phyloP scores from a whole-genome alignment of 2,113 vertebrate genomes.

The Ptilorrhoa leucosticta region DNA sequence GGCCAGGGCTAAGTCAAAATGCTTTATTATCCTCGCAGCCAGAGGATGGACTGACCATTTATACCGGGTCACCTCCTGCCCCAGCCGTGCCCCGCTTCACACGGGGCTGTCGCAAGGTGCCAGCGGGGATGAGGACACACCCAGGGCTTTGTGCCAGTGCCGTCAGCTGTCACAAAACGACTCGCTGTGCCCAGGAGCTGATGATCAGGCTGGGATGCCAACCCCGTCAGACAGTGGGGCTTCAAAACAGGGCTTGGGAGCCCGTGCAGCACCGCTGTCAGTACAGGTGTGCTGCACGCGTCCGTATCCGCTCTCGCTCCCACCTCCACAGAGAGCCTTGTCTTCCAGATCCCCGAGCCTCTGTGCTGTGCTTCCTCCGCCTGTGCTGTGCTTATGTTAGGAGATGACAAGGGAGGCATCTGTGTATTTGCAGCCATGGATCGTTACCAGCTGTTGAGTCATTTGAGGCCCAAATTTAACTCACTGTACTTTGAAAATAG shows the following conservation, averaged over 20 bases:
- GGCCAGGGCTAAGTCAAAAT: neutral
- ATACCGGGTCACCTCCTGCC: neutral
- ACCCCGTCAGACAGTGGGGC: neutral
- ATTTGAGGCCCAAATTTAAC: conserved; percentile 45
- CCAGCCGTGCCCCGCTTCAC: neutral
- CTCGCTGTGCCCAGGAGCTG: neutral
- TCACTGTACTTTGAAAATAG: conserved; percentile 47
- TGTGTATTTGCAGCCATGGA: conserved; percentile 6
- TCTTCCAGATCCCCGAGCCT: neutral
- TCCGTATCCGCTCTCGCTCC: neutral
- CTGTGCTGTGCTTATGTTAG: neutral
- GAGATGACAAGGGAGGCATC: conserved; percentile 25
- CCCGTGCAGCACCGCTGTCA: rapidly evolving
- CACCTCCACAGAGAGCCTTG: neutral
- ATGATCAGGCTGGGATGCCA: neutral
- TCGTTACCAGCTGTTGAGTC: conserved; percentile 53
- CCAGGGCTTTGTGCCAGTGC: neutral
- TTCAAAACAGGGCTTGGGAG: neutral
- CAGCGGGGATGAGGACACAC: neutral
- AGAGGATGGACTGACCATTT: neutral
- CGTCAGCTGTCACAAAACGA: neutral
- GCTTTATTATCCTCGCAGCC: neutral
- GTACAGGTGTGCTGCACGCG: rapidly evolving
- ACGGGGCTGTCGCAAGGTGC: neutral
- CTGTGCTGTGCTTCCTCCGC: neutral